Percentiles rank a stretch among this genome's conserved stretches.
Conservation (phyloP, 2,113 vertebrate genomes). For the Embiotoca jacksoni region DNA sequence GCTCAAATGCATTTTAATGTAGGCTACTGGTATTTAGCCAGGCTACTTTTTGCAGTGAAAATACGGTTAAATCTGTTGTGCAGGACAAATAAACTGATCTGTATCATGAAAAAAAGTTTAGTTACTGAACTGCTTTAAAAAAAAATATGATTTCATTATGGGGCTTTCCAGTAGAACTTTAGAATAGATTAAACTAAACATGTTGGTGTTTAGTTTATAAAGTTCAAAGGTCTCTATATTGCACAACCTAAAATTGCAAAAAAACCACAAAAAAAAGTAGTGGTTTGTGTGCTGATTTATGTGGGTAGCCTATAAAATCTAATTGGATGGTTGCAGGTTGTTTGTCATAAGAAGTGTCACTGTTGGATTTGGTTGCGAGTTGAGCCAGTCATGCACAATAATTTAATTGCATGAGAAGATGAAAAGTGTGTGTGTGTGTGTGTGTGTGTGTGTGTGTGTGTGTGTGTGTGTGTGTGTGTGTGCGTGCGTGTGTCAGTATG, state of each 20-base stretch:
- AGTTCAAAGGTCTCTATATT: slow-evolving; percentile 27
- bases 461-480: slow-evolving; percentile 18
- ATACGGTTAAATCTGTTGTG: neutral
- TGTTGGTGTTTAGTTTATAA: too few species aligned
- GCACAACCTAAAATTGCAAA: neutral
- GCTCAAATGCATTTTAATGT: neutral
- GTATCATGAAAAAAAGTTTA: too few species aligned
- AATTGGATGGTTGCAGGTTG: neutral
- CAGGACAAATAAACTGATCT: neutral
- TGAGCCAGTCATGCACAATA: slow-evolving; percentile 29
- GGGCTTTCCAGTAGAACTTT: too few species aligned
- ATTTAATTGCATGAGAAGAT: slow-evolving; percentile 53
- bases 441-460: slow-evolving; percentile 32
- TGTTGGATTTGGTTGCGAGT: neutral
- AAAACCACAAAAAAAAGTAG: too few species aligned
- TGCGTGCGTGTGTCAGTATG: slow-evolving; percentile 56
- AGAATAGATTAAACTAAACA: neutral
- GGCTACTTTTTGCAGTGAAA: neutral
- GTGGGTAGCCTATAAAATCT: neutral
- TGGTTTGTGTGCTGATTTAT: neutral
- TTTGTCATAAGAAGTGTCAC: neutral
- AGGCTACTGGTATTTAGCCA: neutral
- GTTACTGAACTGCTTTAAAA: too few species aligned
- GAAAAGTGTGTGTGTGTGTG: slow-evolving; percentile 13
- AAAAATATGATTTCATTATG: too few species aligned